Evolutionary conservation across 30 jellyfish, hydroid and myxozoan genomes (phyloP), one percentile per base, ranked within the genome.

Genomic region (Aurelia sp.): DNA sequence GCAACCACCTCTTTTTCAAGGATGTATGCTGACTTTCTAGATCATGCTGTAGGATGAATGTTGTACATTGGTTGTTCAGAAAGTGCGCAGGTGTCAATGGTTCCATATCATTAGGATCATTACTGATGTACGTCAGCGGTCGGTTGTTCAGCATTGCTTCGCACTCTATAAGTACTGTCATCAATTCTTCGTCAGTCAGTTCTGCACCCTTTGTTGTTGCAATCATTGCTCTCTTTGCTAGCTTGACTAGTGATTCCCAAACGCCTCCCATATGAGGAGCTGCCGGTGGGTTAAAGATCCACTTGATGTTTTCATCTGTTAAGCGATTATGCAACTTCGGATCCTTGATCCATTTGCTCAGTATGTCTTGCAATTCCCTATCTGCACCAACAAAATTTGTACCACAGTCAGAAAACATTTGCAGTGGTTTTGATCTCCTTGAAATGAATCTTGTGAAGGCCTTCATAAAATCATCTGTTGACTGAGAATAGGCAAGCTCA

Each of bases 251-350:
- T 78, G 78, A 64, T 62, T 78, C 89, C 81, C 80, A 78, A 59
- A 78, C 68, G 60, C 89, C 89, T 24, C 89, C 81, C 70, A 63
- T 44, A 61, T 62, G 89, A n/a, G 80, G 89, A 44, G 81, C 79
- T 30, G 89, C 81, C 8, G 89, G 33, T 27, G 33, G 89, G 67
- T 78, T 78, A 27, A 78, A 78, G 66, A 78, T 59, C 89, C 89
- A 78, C 61, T 61, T 63, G 21, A 64, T 78, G 71, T 38, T 61
- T 66, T 78, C 63, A 41, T 64, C 61, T 62, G 59, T 78, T 35
- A 50, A 78, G 41, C 73, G 73, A 59, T 30, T 40, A 59, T 64
- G 79, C 1, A 59, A 78, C 27, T 44, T 41, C 67, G 67, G 82
- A 72, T 44, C 59, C 67, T 72, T 41, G 70, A 4, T 40, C 89